Evolutionary conservation across 2,888 invertebrate species (phyloP).

Genomic region (Abrostola triplasia): DNA sequence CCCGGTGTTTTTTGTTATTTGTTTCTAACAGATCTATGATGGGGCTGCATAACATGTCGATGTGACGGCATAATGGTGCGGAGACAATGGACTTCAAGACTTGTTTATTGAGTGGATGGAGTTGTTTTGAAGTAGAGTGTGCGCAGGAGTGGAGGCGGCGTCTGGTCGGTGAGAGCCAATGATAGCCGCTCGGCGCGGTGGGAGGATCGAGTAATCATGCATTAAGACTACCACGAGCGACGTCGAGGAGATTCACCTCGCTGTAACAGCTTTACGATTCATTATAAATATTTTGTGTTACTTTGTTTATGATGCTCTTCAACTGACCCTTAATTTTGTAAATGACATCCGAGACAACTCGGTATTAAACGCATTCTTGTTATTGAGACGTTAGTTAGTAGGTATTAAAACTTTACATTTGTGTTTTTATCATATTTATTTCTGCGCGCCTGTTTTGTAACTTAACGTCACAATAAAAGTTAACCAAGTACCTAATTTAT

Average conservation of each 20-base stretch:
- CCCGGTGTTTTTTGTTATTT: conserved; percentile 68
- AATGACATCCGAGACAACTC: conserved; percentile 50
- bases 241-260: conserved; percentile 71
- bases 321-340: conserved; percentile 60
- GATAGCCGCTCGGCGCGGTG: conserved; percentile 76
- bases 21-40: conserved; percentile 80
- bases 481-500: too few relatives aligned
- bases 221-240: conserved; percentile 72
- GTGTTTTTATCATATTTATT: background rate
- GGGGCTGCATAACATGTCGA: conserved; percentile 73
- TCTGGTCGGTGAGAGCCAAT: conserved; percentile 78
- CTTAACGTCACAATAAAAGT: too few relatives aligned
- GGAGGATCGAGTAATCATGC: conserved; percentile 85
- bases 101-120: conserved; percentile 86
- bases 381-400: conserved; percentile 63
- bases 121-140: conserved; percentile 84
- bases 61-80: conserved; percentile 80
- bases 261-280: conserved; percentile 70
- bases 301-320: conserved; percentile 58
- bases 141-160: conserved; percentile 86
- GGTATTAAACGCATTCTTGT: conserved; percentile 35
- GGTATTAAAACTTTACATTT: conserved; percentile 48
- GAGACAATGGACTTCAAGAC: conserved; percentile 86
- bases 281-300: conserved; percentile 67
- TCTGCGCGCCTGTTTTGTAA: too few relatives aligned